Conservation (phyloP, 2,113 vertebrate genomes). For the Okapia johnstoni region DNA sequence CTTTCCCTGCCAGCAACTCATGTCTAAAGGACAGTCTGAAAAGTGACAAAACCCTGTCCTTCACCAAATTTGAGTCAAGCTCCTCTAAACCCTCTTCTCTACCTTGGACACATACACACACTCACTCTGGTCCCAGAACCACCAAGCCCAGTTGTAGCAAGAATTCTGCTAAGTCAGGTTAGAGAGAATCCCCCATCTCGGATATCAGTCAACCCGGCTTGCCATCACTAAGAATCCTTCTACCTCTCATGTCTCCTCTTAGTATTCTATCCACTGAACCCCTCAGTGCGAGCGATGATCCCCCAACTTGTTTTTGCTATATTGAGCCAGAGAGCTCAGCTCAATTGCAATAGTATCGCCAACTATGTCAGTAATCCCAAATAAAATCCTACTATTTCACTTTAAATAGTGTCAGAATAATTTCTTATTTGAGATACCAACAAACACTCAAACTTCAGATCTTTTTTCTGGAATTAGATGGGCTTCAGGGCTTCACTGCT, state of each 20-base stretch:
- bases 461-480: background rate
- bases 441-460: background rate
- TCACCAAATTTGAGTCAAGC: background rate
- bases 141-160: background rate
- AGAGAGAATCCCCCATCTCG: background rate
- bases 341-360: rapidly evolving
- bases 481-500: background rate
- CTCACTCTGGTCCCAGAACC: too few species aligned
- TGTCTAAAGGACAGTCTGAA: background rate
- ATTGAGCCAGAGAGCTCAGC: too few species aligned
- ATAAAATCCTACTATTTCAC: background rate
- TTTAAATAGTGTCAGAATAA: background rate
- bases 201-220: background rate
- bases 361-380: background rate
- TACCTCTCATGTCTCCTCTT: background rate
- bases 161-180: background rate
- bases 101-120: background rate
- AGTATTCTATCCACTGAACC: background rate
- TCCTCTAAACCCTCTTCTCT: background rate
- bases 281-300: too few species aligned
- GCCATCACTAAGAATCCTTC: background rate
- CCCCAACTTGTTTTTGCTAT: background rate
- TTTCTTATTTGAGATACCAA: background rate
- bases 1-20: background rate
- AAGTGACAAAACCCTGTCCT: background rate